phyloP scores from a whole-genome alignment of 2,113 vertebrate genomes.

The Ammodramus savannarum region DNA sequence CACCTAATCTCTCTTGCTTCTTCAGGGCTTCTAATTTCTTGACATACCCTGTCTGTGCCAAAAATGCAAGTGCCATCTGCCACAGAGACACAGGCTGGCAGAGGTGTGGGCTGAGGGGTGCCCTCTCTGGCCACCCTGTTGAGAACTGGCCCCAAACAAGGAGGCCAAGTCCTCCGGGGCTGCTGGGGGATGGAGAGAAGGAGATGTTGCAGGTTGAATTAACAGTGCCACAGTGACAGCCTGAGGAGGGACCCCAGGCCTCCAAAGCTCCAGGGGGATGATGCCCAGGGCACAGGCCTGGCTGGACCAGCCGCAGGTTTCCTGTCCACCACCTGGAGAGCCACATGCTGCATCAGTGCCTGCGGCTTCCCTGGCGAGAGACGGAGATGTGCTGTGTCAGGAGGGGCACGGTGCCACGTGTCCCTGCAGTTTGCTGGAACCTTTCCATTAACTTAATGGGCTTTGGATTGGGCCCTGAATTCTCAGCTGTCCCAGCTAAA shows the following conservation, averaged over 20 bases:
- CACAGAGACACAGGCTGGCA: neutral
- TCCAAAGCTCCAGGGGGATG: fast-evolving
- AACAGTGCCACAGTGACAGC: fast-evolving
- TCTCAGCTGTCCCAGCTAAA: conserved; percentile 45
- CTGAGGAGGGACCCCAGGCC: neutral
- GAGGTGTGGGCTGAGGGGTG: neutral
- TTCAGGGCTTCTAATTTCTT: neutral
- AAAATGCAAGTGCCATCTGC: neutral
- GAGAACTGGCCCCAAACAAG: neutral
- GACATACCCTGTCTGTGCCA: neutral
- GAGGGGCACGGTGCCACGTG: neutral
- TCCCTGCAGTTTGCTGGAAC: conserved; percentile 1
- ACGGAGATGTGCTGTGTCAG: neutral
- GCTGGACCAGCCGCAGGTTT: neutral
- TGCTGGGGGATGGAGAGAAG: fast-evolving
- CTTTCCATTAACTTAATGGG: conserved; percentile 39
- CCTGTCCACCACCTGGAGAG: fast-evolving
- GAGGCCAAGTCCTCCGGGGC: neutral
- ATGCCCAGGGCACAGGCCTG: neutral
- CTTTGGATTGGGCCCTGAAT: conserved; percentile 44
- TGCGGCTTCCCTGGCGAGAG: neutral
- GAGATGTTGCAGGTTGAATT: neutral
- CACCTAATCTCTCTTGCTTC: neutral
- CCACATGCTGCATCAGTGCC: fast-evolving
- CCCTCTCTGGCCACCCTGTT: neutral